phyloP scores from a whole-genome alignment of 1,140 invertebrate species.

The Microplitis mediator region DNA sequence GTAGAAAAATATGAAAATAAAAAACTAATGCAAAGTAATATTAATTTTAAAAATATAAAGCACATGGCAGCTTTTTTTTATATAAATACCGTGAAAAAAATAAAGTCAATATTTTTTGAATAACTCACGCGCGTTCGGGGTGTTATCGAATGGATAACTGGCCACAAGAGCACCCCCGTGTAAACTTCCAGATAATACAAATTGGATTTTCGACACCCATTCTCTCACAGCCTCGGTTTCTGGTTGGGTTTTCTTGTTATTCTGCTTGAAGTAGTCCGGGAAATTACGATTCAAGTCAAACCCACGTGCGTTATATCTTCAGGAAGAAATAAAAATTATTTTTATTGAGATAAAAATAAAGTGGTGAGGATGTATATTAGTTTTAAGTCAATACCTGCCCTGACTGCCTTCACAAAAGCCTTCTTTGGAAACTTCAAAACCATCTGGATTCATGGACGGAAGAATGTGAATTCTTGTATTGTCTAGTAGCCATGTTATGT shows the following conservation, averaged over 20 bases:
- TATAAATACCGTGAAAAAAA: background rate
- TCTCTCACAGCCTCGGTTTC: constrained; percentile 95
- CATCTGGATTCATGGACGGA: constrained; percentile 92
- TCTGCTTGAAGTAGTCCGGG: constrained; percentile 90
- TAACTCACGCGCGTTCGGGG: constrained; percentile 85
- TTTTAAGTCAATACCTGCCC: constrained; percentile 69
- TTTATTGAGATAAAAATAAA: background rate
- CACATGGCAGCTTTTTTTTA: background rate
- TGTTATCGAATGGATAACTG: constrained; percentile 92
- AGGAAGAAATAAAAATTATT: constrained; percentile 30
- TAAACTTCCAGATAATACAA: constrained; percentile 87
- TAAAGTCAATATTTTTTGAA: background rate
- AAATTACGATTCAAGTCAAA: constrained; percentile 92
- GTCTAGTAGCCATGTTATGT: constrained; percentile 84
- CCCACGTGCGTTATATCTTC: constrained; percentile 83
- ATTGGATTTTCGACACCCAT: constrained; percentile 91
- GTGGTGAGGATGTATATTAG: background rate
- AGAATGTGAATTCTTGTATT: constrained; percentile 91
- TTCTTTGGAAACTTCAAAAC: constrained; percentile 85
- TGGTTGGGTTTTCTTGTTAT: constrained; percentile 83
- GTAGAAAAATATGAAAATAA: background rate
- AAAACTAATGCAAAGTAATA: background rate
- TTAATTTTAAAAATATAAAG: background rate
- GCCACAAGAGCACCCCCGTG: constrained; percentile 92
- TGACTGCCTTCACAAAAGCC: constrained; percentile 85